These are phyloP conservation scores for Cenopis cana DNA, from an alignment of 2,888 invertebrate species.

Conservation along the genomic window DNA sequence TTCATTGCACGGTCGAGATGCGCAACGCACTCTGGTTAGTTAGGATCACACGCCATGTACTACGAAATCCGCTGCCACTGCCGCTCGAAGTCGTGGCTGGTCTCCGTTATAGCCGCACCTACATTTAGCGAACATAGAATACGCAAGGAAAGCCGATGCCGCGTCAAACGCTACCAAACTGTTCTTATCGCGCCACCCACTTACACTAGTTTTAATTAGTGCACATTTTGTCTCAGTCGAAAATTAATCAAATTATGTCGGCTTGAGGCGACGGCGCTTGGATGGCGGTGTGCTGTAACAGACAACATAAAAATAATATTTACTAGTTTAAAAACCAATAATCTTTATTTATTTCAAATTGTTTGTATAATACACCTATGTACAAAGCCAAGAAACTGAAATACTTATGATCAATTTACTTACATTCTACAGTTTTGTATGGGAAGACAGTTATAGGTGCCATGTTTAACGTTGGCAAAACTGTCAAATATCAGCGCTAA, in stretches of 20 bases:
- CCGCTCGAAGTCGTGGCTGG: no score
- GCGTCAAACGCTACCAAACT: slow-evolving; percentile 42
- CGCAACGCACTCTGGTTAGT: no score
- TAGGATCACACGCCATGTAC: no score
- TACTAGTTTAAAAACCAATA: neutral
- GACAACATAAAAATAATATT: neutral
- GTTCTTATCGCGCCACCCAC: slow-evolving; percentile 44
- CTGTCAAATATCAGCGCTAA: no score
- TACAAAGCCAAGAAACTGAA: no score
- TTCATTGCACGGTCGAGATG: no score
- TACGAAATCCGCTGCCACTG: no score
- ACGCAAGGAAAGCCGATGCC: slow-evolving; percentile 38
- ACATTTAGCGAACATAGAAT: neutral
- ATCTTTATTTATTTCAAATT: neutral
- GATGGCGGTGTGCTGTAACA: slow-evolving; percentile 25
- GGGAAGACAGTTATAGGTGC: no score
- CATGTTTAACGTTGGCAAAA: no score
- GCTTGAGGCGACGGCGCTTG: slow-evolving; percentile 38
- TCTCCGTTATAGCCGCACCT: neutral
- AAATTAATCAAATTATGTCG: slow-evolving; percentile 44
- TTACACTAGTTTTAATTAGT: slow-evolving; percentile 45
- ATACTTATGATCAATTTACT: no score
- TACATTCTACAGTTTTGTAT: no score
- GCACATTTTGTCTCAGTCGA: slow-evolving; percentile 43
- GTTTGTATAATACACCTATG: no score